Percentiles rank a stretch among this genome's conserved stretches.
These are phyloP conservation scores for Crypturellus tataupa DNA, from an alignment of 2,797 vertebrate genomes.

Conservation along the genomic window DNA sequence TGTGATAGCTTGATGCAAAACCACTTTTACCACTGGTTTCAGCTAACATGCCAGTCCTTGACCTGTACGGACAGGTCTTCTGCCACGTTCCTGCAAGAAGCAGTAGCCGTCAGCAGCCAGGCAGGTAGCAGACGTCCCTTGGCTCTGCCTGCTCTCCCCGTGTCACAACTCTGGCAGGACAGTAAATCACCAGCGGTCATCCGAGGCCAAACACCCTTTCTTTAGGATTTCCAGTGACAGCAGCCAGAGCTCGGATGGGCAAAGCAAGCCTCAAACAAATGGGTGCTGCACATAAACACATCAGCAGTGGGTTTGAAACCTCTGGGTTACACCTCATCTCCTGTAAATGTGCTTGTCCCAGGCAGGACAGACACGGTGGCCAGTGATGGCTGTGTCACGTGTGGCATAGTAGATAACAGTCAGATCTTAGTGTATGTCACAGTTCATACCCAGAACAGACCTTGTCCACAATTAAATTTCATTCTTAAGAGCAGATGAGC, in stretches of 20 bases:
- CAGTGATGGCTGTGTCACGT: accelerated
- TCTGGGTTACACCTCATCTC: neutral
- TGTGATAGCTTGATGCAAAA: accelerated
- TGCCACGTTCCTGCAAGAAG: neutral
- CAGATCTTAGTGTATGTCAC: neutral
- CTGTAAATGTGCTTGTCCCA: neutral
- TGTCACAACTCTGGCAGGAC: neutral
- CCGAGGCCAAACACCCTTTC: neutral
- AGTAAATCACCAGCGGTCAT: neutral
- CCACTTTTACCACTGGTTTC: no score
- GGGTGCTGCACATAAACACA: neutral
- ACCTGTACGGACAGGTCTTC: neutral
- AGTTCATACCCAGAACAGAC: neutral
- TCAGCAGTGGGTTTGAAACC: neutral
- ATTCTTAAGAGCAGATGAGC: constrained; percentile 22
- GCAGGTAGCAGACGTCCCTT: neutral
- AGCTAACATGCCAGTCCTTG: accelerated
- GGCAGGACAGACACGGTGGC: neutral
- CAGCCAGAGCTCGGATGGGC: neutral
- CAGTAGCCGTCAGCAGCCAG: neutral
- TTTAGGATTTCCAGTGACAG: neutral
- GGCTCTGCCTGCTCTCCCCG: neutral
- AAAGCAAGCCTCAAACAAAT: neutral
- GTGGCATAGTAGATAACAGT: accelerated
- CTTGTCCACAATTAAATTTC: constrained; percentile 1